A percentile compares a stretch with the other conserved stretches of the same genome.
Conservation (phyloP, 2,113 vertebrate genomes). For the Tetrax tetrax region DNA sequence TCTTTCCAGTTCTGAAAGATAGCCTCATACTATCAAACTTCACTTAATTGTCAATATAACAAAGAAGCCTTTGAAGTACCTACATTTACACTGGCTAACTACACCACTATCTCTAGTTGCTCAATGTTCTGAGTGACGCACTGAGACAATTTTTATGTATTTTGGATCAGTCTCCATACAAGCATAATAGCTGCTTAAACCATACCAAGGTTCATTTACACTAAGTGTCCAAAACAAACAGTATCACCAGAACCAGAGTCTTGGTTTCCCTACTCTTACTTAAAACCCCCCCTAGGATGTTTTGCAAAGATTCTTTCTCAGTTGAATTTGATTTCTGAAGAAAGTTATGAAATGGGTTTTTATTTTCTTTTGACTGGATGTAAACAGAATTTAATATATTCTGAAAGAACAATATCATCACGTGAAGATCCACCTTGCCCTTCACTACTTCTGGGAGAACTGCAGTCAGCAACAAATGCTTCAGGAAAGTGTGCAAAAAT, state of each 20-base stretch:
- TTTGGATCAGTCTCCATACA: constrained; percentile 19
- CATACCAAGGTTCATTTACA: neutral
- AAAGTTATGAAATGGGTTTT: neutral
- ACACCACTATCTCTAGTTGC: neutral
- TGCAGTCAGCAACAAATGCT: neutral
- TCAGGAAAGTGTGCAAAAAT: neutral
- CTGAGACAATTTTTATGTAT: constrained; percentile 21
- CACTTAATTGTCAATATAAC: neutral
- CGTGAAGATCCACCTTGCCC: neutral
- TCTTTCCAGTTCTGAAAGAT: neutral
- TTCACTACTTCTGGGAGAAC: neutral
- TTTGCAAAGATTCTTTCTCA: neutral
- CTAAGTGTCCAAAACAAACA: neutral
- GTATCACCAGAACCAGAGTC: neutral
- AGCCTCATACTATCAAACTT: neutral
- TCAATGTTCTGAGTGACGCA: neutral
- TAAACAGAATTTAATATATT: neutral
- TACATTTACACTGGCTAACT: neutral
- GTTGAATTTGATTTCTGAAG: neutral
- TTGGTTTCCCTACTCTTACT: neutral
- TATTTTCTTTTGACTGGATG: neutral
- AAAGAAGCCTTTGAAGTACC: neutral
- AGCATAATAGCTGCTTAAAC: neutral
- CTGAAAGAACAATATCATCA: neutral
- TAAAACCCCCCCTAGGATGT: neutral